A percentile compares a stretch with the other conserved stretches of the same genome.
Evolutionary conservation across 2,888 invertebrate genomes (phyloP).

Genomic region (Cistogaster globosa): DNA sequence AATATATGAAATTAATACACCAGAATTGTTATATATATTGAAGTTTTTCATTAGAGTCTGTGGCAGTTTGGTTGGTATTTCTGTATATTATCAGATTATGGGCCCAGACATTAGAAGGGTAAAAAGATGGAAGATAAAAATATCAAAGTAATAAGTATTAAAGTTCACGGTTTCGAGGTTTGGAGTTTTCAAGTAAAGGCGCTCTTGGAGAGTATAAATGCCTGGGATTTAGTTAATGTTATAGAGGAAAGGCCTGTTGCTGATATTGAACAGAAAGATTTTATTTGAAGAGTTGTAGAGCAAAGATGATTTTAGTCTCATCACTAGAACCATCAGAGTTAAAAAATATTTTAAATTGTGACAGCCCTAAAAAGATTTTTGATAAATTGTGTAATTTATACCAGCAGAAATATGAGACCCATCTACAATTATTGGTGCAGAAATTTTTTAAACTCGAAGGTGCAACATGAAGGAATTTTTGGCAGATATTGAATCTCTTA

Average conservation of each 20-base stretch:
- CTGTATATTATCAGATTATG: too few species aligned
- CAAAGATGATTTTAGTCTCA: too few species aligned
- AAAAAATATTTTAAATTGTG: conserved; percentile 15
- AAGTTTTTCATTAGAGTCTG: too few species aligned
- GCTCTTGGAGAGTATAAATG: background rate
- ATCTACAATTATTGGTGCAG: too few species aligned
- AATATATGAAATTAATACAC: too few species aligned
- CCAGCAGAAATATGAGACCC: too few species aligned
- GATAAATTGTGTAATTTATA: conserved; percentile 19
- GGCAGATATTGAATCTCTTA: conserved; percentile 10
- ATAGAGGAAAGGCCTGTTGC: background rate
- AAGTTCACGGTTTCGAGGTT: background rate
- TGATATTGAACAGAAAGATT: too few species aligned
- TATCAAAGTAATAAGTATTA: conserved; percentile 1
- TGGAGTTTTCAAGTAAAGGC: conserved; percentile 13
- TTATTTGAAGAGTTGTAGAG: too few species aligned
- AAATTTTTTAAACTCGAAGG: background rate
- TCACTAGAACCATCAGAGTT: background rate
- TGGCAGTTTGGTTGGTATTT: too few species aligned
- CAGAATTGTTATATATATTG: too few species aligned
- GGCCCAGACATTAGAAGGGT: background rate
- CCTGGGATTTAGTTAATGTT: background rate
- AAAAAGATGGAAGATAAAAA: background rate
- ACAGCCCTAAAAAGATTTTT: conserved; percentile 16
- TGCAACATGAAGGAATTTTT: conserved; percentile 14